Evolutionary conservation across 2,797 vertebrate genomes (phyloP).

Genomic region (Antrozous pallidus): DNA sequence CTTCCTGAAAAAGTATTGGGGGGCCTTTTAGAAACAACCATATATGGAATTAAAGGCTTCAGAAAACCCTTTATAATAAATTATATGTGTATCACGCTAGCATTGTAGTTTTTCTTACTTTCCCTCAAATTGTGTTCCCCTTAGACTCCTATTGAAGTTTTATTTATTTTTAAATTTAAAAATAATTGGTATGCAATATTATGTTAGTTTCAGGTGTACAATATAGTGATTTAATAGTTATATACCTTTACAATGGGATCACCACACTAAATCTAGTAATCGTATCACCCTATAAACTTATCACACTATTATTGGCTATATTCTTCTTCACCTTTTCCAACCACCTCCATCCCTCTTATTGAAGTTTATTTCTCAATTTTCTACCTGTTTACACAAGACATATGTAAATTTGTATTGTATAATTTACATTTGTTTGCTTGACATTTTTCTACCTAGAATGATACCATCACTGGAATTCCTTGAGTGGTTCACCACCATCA

Average conservation of each 20-base stretch:
- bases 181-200: neutral
- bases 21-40: neutral
- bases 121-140: neutral
- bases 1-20: neutral
- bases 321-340: neutral
- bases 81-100: neutral
- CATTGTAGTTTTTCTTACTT: conserved; percentile 42
- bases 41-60: conserved; percentile 16
- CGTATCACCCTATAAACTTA: neutral
- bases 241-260: neutral
- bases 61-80: neutral
- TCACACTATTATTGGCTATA: neutral
- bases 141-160: neutral
- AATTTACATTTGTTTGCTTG: conserved; percentile 23
- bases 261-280: neutral
- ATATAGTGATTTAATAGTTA: neutral
- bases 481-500: neutral
- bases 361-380: neutral
- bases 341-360: neutral
- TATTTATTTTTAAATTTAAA: neutral
- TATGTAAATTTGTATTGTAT: neutral
- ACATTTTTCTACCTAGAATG: conserved; percentile 15
- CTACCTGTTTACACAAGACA: neutral
- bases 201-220: neutral
- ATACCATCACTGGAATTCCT: conserved; percentile 17